These are phyloP conservation scores for Oryzias melastigma DNA, from an alignment of 2,113 vertebrate species.

Conservation along the genomic window DNA sequence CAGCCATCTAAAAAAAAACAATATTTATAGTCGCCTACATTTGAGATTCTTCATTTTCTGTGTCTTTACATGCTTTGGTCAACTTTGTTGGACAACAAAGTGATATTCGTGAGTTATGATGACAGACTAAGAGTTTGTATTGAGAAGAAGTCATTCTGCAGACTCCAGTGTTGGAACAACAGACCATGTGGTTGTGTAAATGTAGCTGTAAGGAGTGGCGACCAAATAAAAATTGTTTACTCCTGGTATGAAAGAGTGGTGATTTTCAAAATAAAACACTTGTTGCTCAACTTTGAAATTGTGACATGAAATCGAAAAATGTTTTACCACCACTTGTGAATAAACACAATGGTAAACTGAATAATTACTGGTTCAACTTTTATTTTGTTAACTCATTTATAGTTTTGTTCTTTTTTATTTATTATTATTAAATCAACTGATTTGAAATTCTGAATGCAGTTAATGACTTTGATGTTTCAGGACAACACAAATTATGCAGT, in stretches of 20 bases:
- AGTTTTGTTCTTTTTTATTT: not conserved
- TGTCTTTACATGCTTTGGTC: not conserved
- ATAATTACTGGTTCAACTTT: not conserved
- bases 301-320: not conserved
- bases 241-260: not conserved
- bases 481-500: no score
- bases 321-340: no score
- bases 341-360: not conserved
- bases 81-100: no score
- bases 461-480: no score
- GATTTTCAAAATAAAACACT: slow-evolving; percentile 34
- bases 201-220: not conserved
- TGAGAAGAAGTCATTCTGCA: not conserved
- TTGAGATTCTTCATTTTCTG: not conserved
- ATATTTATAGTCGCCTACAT: not conserved
- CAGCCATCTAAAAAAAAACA: not conserved
- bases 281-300: not conserved
- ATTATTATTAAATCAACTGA: not conserved
- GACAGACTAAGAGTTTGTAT: no score
- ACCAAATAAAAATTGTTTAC: not conserved
- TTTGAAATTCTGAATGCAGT: no score
- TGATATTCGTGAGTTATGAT: no score
- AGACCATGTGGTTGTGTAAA: not conserved
- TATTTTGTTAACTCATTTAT: not conserved
- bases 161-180: not conserved